Base-by-base conservation (phyloP, 2,888 invertebrate species). In the Andrena dorsata region DNA sequence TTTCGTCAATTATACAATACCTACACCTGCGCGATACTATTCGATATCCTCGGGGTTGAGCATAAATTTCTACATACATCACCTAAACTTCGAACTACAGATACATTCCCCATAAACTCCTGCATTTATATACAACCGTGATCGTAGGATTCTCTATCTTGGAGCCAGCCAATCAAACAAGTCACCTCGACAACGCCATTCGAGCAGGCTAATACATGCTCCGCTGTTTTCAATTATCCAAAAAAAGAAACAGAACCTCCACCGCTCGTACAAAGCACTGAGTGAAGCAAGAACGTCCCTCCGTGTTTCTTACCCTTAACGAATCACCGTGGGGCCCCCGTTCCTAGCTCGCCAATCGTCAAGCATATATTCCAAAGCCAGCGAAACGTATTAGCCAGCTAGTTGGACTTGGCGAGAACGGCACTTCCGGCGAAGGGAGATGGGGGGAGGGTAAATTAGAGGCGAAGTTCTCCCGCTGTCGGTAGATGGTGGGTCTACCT, bases 361-460 rank as follows among this genome's bases (percentile, higher is more conserved):
- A 66, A 60, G 64, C 65, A 35, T 32, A 64, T 63, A 51, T 32
- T 41, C 23, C 51, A 23, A 56, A 35, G 58, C 28, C 58, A n/a
- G 23, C 30, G 75, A 68, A 61, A 82, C 77, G 61, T 84, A 86
- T 86, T 86, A 82, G 76, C 7, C 82, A 75, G 82, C 79, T 75
- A 78, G 86, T 83, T 79, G 82, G 72, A 56, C 82, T 63, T 60
- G 32, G 64, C 73, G 61, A 56, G 66, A 74, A 82, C 82, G 68
- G 70, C 79, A 85, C 84, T 87, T 87, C 80, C 83, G 78, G 58
- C 66, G 61, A 1, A 41, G 41, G 41, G 41, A 4, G 35, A 7
- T 2, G 41, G 56, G 20, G 68, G 47, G 76, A 77, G 72, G 86
- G 86, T 88, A 87, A 87, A 87, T 87, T 87, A 87, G 84, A 87